These are phyloP conservation scores for Sarcophaga peregrina DNA, from an alignment of 1,140 invertebrate species.

Conservation along the genomic window DNA sequence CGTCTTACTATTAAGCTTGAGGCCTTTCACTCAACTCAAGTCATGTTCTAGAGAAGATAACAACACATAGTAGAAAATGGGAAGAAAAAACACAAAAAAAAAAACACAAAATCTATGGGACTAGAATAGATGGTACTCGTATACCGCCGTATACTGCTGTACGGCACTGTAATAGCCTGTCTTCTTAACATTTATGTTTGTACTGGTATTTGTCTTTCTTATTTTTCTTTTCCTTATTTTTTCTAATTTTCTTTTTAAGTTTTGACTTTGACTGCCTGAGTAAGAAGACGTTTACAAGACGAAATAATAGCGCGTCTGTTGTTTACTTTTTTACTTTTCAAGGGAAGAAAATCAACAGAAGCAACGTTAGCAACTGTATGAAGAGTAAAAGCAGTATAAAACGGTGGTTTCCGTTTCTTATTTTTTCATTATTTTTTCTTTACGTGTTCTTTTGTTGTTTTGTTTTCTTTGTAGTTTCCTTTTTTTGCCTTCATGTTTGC, in stretches of 20 bases:
- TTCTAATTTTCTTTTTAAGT: too few relatives aligned
- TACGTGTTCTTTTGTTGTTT: too few relatives aligned
- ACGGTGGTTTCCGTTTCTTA: conserved; percentile 1
- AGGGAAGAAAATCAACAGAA: background rate
- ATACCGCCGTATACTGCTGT: background rate
- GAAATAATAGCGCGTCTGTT: background rate
- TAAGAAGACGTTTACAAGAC: background rate
- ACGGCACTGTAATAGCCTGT: background rate
- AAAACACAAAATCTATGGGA: too few relatives aligned
- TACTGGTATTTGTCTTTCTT: background rate
- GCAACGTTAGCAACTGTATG: background rate
- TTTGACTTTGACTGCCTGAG: too few relatives aligned
- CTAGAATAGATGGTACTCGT: background rate
- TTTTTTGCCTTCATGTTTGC: background rate
- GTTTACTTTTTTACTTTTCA: conserved; percentile 9
- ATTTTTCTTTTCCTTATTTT: too few relatives aligned
- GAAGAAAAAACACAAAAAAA: too few relatives aligned
- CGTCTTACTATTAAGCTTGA: conserved; percentile 23
- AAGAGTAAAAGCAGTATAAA: background rate
- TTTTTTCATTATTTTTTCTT: background rate
- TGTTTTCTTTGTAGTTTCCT: background rate
- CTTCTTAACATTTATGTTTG: background rate
- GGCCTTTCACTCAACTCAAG: conserved; percentile 25
- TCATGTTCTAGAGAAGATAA: background rate
- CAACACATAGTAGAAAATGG: background rate